Conservation (phyloP, 1,140 invertebrate genomes). For the Orius insidiosus region DNA sequence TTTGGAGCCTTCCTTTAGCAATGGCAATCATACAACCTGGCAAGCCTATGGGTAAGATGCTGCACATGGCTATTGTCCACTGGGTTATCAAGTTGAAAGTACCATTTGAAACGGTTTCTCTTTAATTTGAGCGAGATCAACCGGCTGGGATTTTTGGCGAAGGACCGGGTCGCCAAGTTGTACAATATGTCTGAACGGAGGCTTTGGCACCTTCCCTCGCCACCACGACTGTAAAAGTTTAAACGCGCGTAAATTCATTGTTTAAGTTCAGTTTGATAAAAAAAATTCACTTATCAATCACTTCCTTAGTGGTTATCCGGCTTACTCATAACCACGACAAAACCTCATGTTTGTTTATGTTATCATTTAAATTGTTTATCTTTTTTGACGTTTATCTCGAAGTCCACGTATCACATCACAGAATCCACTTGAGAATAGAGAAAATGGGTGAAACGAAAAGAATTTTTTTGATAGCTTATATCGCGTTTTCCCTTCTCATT, state of each 20-base stretch:
- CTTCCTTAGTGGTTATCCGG: too few relatives aligned
- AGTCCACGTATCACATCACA: conserved; percentile 2
- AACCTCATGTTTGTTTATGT: too few relatives aligned
- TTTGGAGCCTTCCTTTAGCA: too few relatives aligned
- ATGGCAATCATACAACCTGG: too few relatives aligned
- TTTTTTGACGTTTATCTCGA: neutral
- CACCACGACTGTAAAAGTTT: conserved; percentile 11
- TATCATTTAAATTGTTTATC: conserved; percentile 10
- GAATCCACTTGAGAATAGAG: neutral
- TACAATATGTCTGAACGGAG: conserved; percentile 20
- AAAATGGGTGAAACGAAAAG: too few relatives aligned
- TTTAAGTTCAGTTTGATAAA: too few relatives aligned
- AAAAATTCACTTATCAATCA: too few relatives aligned
- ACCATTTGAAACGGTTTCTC: neutral
- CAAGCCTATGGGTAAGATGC: too few relatives aligned
- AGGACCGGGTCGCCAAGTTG: conserved; percentile 21
- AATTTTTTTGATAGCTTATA: neutral
- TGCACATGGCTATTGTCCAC: too few relatives aligned
- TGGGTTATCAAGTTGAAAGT: too few relatives aligned
- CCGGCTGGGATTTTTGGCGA: conserved; percentile 10
- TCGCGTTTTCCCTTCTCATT: conserved; percentile 11
- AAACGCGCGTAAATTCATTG: neutral
- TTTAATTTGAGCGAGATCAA: conserved; percentile 13
- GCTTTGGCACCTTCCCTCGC: conserved; percentile 1
- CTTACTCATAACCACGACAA: neutral